These are phyloP conservation scores for Corythornis cristatus DNA, from an alignment of 2,113 vertebrate genomes.

Conservation along the genomic window DNA sequence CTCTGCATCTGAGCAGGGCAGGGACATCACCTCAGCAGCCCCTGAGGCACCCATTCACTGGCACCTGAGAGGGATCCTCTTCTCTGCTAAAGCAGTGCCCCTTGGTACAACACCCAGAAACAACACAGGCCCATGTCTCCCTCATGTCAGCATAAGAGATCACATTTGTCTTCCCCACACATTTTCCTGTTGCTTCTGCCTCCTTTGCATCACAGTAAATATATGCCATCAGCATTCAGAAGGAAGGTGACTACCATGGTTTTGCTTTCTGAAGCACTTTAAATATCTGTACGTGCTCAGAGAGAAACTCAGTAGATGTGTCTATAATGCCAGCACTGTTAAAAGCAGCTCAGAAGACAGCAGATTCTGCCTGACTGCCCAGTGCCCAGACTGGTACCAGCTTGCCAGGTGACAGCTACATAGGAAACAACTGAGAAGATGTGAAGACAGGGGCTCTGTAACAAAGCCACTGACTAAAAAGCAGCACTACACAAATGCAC, in stretches of 20 bases:
- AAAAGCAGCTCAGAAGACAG: neutral
- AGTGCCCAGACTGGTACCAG: neutral
- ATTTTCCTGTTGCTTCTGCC: neutral
- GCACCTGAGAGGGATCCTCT: neutral
- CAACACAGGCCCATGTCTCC: neutral
- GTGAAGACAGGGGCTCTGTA: neutral
- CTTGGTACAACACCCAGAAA: accelerated
- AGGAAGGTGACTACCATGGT: neutral
- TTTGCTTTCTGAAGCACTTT: neutral
- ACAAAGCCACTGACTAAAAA: neutral
- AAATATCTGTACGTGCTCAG: neutral
- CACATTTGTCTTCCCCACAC: neutral
- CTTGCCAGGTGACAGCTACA: neutral
- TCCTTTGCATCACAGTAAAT: neutral
- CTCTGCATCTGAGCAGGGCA: neutral
- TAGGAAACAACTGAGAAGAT: neutral
- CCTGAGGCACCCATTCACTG: accelerated
- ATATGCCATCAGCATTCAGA: neutral
- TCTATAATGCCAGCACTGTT: neutral
- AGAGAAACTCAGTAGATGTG: neutral
- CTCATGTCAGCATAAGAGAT: neutral
- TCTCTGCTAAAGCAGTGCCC: neutral
- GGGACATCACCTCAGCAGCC: neutral
- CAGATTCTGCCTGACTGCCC: neutral
- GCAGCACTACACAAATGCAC: neutral